A percentile compares a stretch with the other conserved stretches of the same genome.
Evolutionary conservation across 2,113 vertebrate genomes (phyloP).

Genomic region (Procavia capensis): DNA sequence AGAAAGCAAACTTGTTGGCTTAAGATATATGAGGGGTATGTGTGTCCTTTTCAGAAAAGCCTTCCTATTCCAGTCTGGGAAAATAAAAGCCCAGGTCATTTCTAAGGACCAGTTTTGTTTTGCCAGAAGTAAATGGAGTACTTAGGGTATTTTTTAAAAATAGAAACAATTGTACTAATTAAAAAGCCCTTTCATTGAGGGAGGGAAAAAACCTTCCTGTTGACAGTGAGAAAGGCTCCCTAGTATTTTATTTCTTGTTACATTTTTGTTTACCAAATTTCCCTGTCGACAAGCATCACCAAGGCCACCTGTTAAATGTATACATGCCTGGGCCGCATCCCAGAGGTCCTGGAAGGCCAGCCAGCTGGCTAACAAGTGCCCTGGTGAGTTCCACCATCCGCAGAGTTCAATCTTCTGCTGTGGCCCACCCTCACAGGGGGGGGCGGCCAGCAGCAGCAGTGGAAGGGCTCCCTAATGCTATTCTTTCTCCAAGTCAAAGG

Average conservation of each 20-base stretch:
- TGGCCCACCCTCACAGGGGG: background rate
- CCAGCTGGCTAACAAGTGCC: background rate
- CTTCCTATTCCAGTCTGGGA: constrained; percentile 32
- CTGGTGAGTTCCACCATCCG: background rate
- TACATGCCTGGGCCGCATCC: background rate
- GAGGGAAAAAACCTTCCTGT: background rate
- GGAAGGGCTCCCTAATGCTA: background rate
- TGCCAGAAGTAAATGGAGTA: constrained; percentile 55
- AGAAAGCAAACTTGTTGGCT: constrained; percentile 57
- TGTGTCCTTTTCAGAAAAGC: constrained; percentile 47
- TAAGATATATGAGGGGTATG: constrained; percentile 20
- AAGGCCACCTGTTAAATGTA: background rate
- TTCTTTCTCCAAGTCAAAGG: constrained; percentile 8
- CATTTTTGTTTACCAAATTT: constrained; percentile 19
- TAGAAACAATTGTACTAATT: constrained; percentile 41
- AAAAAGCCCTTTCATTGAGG: constrained; percentile 41
- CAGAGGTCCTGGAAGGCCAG: constrained; percentile 21
- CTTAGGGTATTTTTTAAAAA: background rate
- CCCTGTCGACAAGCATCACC: background rate
- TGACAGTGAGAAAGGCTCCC: constrained; percentile 62
- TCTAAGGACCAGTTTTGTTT: constrained; percentile 67
- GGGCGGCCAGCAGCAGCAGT: background rate
- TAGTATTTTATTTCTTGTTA: constrained; percentile 1
- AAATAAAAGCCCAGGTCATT: constrained; percentile 59
- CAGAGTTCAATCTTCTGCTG: background rate